These are phyloP conservation scores for Hydropsyche tenuis DNA, from an alignment of 1,140 invertebrate species.

Conservation along the genomic window DNA sequence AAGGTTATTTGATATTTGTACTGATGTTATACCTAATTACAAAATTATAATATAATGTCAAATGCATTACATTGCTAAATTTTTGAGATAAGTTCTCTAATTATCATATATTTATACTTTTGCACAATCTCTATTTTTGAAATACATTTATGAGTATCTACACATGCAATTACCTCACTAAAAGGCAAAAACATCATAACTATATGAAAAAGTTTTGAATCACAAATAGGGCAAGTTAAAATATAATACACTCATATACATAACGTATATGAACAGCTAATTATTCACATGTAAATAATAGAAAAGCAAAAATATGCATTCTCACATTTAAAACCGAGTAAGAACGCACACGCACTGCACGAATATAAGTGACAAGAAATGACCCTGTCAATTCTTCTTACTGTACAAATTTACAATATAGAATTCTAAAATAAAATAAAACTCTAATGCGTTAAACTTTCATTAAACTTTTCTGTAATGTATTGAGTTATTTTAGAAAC, in stretches of 20 bases:
- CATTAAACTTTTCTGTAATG: slow-evolving; percentile 1
- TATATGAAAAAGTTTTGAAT: slow-evolving; percentile 3
- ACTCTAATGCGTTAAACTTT: background rate
- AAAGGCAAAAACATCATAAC: slow-evolving; percentile 16
- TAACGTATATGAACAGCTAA: too few relatives aligned
- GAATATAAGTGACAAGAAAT: slow-evolving; percentile 25
- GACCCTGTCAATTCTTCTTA: slow-evolving; percentile 24
- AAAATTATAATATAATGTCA: slow-evolving; percentile 35
- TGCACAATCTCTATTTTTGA: background rate
- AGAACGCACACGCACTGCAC: too few relatives aligned
- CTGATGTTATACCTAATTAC: slow-evolving; percentile 48
- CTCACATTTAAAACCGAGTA: too few relatives aligned
- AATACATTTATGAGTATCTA: slow-evolving; percentile 8
- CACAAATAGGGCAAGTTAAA: background rate
- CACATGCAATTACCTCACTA: slow-evolving; percentile 14
- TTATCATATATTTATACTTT: slow-evolving; percentile 7
- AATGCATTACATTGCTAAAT: slow-evolving; percentile 3
- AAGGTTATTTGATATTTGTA: slow-evolving; percentile 50
- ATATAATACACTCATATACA: too few relatives aligned
- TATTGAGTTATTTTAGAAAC: slow-evolving; percentile 1
- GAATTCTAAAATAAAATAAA: slow-evolving; percentile 10
- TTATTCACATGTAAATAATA: too few relatives aligned
- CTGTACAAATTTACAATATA: slow-evolving; percentile 26
- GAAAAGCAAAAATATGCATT: too few relatives aligned
- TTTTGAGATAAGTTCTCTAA: slow-evolving; percentile 24